A percentile compares a stretch with the other conserved stretches of the same genome.
These are phyloP conservation scores for Dynastes tityus DNA, from an alignment of 2,888 invertebrate species.

Conservation along the genomic window DNA sequence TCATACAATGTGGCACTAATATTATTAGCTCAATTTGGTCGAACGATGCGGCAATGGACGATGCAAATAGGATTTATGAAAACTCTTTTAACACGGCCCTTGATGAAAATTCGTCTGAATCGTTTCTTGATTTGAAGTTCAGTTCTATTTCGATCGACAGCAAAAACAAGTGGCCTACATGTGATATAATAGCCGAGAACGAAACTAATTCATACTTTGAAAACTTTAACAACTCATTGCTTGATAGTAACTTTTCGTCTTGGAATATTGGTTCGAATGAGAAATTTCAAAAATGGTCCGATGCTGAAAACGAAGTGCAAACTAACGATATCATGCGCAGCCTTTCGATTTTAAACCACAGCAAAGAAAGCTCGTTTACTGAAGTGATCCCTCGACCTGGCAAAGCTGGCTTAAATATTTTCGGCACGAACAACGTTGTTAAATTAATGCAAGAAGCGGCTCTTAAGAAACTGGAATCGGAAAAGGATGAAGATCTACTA, in stretches of 20 bases:
- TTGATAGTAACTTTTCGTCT: constrained; percentile 25
- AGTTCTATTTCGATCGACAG: constrained; percentile 58
- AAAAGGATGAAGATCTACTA: constrained; percentile 53
- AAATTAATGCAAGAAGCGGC: constrained; percentile 44
- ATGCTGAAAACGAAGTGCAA: constrained; percentile 62
- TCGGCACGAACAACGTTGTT: constrained; percentile 51
- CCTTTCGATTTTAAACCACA: constrained; percentile 76
- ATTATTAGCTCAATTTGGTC: constrained; percentile 75
- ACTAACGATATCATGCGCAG: constrained; percentile 58
- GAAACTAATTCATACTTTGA: constrained; percentile 68
- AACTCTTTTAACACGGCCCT: constrained; percentile 58
- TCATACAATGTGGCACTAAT: constrained; percentile 72
- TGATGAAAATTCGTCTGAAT: constrained; percentile 55
- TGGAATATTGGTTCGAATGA: constrained; percentile 46
- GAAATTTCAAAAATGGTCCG: constrained; percentile 63
- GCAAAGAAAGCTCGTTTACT: constrained; percentile 77
- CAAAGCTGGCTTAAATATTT: constrained; percentile 51
- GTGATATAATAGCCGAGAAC: constrained; percentile 60
- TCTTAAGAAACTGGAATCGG: constrained; percentile 49
- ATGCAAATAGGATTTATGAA: constrained; percentile 57
- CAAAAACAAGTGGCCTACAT: constrained; percentile 52
- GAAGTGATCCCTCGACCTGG: constrained; percentile 72
- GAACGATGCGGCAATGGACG: constrained; percentile 57
- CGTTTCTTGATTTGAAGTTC: constrained; percentile 60
- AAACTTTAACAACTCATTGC: constrained; percentile 65